phyloP scores from a whole-genome alignment of 2,797 vertebrate genomes.

The Poecilia velifera region DNA sequence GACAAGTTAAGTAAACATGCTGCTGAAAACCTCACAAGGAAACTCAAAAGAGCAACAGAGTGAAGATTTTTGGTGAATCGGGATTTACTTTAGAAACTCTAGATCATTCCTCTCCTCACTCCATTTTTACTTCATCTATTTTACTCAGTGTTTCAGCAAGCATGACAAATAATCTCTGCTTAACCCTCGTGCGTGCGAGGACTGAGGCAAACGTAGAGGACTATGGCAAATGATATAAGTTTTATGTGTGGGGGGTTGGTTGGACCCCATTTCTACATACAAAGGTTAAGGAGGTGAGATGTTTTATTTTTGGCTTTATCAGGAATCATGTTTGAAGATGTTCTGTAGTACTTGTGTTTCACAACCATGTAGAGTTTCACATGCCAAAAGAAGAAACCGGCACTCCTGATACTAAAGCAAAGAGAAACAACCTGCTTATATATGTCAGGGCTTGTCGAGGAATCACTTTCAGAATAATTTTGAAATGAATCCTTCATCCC shows the following conservation, averaged over 20 bases:
- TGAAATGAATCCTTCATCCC: conserved; percentile 8
- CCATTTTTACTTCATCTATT: background rate
- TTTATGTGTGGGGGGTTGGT: too few relatives aligned
- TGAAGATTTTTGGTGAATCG: background rate
- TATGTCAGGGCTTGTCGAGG: conserved; percentile 31
- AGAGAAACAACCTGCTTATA: background rate
- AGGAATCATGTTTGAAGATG: background rate
- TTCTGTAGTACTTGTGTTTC: background rate
- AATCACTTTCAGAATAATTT: conserved; percentile 6
- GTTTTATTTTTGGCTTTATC: background rate
- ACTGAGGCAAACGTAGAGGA: too few relatives aligned
- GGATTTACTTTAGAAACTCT: background rate
- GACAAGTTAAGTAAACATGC: background rate
- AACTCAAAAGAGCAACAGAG: background rate
- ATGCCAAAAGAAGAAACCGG: background rate
- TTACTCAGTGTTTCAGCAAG: background rate
- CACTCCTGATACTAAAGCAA: background rate
- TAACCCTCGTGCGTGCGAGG: too few relatives aligned
- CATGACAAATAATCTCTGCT: background rate
- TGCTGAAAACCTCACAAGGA: background rate
- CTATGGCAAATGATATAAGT: too few relatives aligned
- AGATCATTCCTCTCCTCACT: background rate
- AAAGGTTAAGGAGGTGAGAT: background rate
- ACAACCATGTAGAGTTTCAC: background rate
- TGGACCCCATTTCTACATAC: too few relatives aligned